Conservation (phyloP, 2,797 vertebrate species). For the Bovichtus diacanthus region DNA sequence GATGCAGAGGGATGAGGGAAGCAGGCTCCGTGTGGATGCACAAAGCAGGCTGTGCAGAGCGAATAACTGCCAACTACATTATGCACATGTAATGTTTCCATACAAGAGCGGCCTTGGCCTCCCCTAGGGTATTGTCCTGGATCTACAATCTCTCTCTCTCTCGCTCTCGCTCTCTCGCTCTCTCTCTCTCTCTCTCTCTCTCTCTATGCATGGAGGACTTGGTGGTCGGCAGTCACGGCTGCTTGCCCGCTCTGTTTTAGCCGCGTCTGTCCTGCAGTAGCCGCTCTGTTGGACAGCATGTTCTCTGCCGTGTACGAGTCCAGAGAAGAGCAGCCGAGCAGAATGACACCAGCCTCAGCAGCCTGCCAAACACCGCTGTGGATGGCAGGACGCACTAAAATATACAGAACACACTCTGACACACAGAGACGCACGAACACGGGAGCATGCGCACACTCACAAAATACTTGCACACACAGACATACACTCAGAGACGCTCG, state of each 20-base stretch:
- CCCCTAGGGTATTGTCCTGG: constrained; percentile 47
- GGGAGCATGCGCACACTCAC: background rate
- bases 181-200: background rate
- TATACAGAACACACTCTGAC: constrained; percentile 44
- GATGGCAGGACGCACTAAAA: constrained; percentile 61
- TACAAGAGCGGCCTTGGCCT: constrained; percentile 42
- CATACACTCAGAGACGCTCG: constrained; percentile 10
- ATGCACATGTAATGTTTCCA: constrained; percentile 63
- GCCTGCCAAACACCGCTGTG: constrained; percentile 71
- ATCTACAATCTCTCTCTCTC: constrained; percentile 42
- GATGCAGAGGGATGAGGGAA: constrained; percentile 35
- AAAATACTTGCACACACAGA: background rate
- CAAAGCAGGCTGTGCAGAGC: constrained; percentile 35
- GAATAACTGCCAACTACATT: constrained; percentile 54
- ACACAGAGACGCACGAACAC: constrained; percentile 1
- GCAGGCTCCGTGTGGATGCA: constrained; percentile 43
- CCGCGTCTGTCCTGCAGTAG: constrained; percentile 61
- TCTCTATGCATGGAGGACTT: constrained; percentile 27
- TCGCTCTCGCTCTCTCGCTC: background rate
- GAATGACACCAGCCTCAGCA: constrained; percentile 76
- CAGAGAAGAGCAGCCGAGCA: constrained; percentile 73
- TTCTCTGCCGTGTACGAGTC: constrained; percentile 54
- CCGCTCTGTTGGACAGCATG: constrained; percentile 78
- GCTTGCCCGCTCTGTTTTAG: constrained; percentile 74
- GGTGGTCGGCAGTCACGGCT: constrained; percentile 66